Base-by-base conservation (phyloP, 2,888 invertebrate species). In the Campoplex capitator region DNA sequence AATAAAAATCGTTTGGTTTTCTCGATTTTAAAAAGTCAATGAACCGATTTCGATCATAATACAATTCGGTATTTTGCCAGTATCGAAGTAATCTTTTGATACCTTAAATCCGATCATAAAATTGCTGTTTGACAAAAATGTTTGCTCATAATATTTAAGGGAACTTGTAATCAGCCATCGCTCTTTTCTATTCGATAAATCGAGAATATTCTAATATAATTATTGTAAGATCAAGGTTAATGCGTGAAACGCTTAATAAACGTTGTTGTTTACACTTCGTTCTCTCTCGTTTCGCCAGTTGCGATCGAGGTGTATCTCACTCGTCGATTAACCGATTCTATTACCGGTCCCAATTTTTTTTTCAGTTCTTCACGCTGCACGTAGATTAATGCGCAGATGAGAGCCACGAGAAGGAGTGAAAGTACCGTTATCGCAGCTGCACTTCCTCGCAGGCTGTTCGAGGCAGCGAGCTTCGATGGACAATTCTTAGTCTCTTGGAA, bases 301-400 rank as follows among this genome's bases (percentile, higher is more conserved):
- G 96, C 96, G 89, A 97, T 97, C 11, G 96, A 96, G 0, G 97
- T 97, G 90, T 97, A 97, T 88, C 97, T 96, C 56, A 97, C 97
- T 92, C 97, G 96, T 92, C 96, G 96, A 56, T 96, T 95, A 58
- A 97, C 96, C 80, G 96, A 96, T 89, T 96, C 96, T 71, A 97
- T 95, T 48, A 97, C 95, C 0, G 97, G 97, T 48, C 95, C 95
- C 62, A 96, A 95, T 92, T 95, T 96, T 84, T 95, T 95, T 88
- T 95, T 95, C 70, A 97, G 94, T 86, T 95, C 95, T 83, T 95
- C 95, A 87, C 96, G 95, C 91, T 96, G 96, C 51, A 96, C 94
- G 91, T 97, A 97, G 35, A 96, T 94, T 77, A 97, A 95, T 4
- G 96, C 95, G 42, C 95, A 94, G 11, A 97, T 92, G 11, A 96